Base-by-base conservation (phyloP, 2,113 vertebrate genomes). In the Ptychochromis oligacanthus region DNA sequence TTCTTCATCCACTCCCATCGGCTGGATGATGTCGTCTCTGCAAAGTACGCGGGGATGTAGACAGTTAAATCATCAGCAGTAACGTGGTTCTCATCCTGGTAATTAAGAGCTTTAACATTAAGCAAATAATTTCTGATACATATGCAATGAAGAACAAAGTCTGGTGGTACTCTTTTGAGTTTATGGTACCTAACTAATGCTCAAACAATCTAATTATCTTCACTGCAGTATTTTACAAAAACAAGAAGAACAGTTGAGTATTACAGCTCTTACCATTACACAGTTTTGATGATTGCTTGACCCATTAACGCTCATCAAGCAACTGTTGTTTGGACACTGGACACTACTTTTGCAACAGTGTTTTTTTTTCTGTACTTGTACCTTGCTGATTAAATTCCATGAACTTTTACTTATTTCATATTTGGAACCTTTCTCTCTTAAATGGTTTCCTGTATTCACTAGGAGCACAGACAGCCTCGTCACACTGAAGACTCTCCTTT, bases 11-110 rank as follows among this genome's bases (percentile, higher is more conserved):
- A 95, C 82, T 80, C 82, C 91, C 93, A 95, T 92, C 0, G 95
- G 92, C 84, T 94, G 92, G 80, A 95, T 94, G 18, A 94, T 85
- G 61, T 83, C 82, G 2, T 92, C 91, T 72, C 95, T 95, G 91
- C 15, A 70, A 80, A 81, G 56, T 38, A 72, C 60, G 65, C 0
- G 17, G 14, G 14, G 14, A 7, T 10, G 7, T 9, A 17, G 40
- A 60, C 1, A 2, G 14, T 34, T 67, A 52, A 24, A 43, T 15
- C 17, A 34, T 11, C 12, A 13, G 24, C 20, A 54, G 49, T 40
- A 10, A 40, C 5, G 10, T 17, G 18, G 18, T 12, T 57, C 46
- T 38, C 18, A 57, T 67, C 22, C 36, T 28, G 17, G 78, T 56
- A 34, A 55, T n/a, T 36, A 55, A 36, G 5, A 22, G 13, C 20